These are phyloP conservation scores for Leptinotarsa rubiginosa DNA, from an alignment of 2,888 invertebrate species.

Conservation along the genomic window DNA sequence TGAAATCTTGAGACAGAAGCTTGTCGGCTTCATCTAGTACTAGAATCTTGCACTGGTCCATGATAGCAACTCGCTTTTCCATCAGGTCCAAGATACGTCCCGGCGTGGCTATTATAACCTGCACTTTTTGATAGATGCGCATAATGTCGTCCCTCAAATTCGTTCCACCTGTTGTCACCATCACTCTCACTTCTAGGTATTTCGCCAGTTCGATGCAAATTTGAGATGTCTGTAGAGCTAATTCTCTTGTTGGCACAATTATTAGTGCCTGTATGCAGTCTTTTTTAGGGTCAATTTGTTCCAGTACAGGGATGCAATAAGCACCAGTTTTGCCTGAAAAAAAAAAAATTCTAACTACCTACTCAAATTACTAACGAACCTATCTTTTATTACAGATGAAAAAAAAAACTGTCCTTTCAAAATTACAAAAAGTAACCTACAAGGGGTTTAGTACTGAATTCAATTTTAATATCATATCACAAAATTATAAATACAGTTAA, in stretches of 20 bases:
- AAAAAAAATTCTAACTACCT: not conserved
- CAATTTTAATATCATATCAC: no score
- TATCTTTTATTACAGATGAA: no score
- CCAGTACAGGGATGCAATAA: conserved; percentile 97
- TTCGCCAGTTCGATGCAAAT: conserved; percentile 99
- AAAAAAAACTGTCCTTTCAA: no score
- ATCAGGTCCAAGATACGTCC: conserved; percentile 99
- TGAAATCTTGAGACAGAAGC: conserved; percentile 96
- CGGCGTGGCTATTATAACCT: conserved; percentile 98
- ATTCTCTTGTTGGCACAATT: conserved; percentile 98
- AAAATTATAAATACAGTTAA: no score
- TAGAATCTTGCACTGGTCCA: conserved; percentile 95
- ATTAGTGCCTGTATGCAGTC: conserved; percentile 97
- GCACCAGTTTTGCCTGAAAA: conserved; percentile 90
- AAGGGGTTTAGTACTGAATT: no score
- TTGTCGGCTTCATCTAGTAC: conserved; percentile 99
- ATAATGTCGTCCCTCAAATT: conserved; percentile 98
- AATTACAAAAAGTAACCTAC: no score
- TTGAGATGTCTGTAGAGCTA: conserved; percentile 99
- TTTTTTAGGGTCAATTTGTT: conserved; percentile 90
- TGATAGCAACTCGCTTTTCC: conserved; percentile 88
- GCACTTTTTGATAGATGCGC: conserved; percentile 99
- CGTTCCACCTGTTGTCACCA: conserved; percentile 99
- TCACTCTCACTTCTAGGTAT: conserved; percentile 94
- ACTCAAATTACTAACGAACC: no score